phyloP scores from a whole-genome alignment of 2,888 invertebrate species.

The Phaedon cochleariae region DNA sequence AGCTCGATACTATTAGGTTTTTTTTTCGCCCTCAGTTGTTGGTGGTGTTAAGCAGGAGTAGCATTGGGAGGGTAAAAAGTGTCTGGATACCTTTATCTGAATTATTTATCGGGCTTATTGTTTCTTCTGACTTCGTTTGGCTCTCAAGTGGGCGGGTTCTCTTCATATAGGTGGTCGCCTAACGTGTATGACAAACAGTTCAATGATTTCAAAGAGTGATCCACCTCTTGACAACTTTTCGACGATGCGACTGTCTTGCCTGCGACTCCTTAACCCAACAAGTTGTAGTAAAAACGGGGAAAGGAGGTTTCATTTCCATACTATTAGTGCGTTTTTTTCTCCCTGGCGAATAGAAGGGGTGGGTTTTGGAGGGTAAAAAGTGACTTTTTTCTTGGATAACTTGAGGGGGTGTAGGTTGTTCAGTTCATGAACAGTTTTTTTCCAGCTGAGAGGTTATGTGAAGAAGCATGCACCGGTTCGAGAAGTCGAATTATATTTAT shows the following conservation, averaged over 20 bases:
- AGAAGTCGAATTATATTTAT: too few relatives aligned
- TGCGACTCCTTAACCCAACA: too few relatives aligned
- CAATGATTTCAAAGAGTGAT: slow-evolving; percentile 74
- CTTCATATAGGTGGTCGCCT: slow-evolving; percentile 63
- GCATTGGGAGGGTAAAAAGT: not conserved
- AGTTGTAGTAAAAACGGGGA: too few relatives aligned
- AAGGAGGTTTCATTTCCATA: slow-evolving; percentile 48
- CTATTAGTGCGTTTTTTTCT: slow-evolving; percentile 41
- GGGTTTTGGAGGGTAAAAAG: not conserved
- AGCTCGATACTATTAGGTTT: slow-evolving; percentile 49
- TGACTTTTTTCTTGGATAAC: too few relatives aligned
- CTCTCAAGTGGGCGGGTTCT: slow-evolving; percentile 69
- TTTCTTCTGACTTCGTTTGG: too few relatives aligned
- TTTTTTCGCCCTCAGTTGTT: slow-evolving; percentile 12
- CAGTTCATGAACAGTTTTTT: too few relatives aligned
- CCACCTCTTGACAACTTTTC: slow-evolving; percentile 73
- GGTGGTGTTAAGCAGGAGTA: not conserved
- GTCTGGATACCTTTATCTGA: not conserved
- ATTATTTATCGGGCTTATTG: too few relatives aligned
- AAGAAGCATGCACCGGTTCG: too few relatives aligned
- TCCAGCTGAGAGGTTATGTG: too few relatives aligned
- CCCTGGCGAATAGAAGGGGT: not conserved
- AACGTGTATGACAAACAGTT: slow-evolving; percentile 66
- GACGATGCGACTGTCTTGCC: slow-evolving; percentile 51
- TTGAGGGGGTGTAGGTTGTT: too few relatives aligned